phyloP scores from a whole-genome alignment of 2,113 vertebrate genomes.

The Erythrocercus mccallii region DNA sequence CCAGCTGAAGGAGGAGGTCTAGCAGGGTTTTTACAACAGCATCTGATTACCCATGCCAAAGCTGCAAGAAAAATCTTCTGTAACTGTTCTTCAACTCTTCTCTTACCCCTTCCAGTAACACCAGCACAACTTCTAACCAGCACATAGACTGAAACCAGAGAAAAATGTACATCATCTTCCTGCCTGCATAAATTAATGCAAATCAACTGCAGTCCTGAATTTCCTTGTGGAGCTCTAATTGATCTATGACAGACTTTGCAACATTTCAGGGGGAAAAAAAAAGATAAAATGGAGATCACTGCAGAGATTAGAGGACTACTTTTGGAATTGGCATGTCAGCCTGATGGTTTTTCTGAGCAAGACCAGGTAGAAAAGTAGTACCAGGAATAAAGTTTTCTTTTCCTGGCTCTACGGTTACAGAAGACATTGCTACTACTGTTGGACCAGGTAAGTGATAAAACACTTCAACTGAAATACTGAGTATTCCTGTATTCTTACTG shows the following conservation, averaged over 20 bases:
- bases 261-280: neutral
- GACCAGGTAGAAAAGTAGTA: neutral
- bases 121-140: neutral
- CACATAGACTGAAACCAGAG: neutral
- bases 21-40: slow-evolving; percentile 6
- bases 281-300: neutral
- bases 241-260: neutral
- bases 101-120: neutral
- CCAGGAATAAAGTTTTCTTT: neutral
- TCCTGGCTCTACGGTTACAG: neutral
- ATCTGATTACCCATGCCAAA: slow-evolving; percentile 2
- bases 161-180: neutral
- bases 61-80: neutral
- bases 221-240: neutral
- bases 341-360: neutral
- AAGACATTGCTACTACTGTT: neutral
- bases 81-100: neutral
- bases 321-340: neutral
- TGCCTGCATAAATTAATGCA: neutral
- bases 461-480: neutral
- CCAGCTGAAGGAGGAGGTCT: slow-evolving; percentile 30
- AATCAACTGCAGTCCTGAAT: slow-evolving; percentile 1
- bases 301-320: neutral
- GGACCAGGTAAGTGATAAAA: neutral
- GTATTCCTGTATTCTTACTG: neutral